Evolutionary conservation across 2,113 vertebrate species (phyloP).

Genomic region (Gracilinanus agilis): DNA sequence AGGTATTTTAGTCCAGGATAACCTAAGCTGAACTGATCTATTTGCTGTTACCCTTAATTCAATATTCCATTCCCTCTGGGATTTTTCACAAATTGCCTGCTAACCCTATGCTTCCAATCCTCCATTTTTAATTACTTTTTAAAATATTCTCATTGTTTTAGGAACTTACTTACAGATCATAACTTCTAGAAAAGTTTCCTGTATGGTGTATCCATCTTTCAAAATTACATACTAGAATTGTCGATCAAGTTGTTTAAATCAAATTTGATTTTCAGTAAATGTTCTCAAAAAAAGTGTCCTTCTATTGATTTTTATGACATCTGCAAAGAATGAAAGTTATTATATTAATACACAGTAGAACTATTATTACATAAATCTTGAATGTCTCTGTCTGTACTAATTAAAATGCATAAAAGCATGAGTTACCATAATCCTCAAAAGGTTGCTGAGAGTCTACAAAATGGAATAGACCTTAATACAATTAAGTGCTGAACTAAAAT

Average conservation of each 20-base stretch:
- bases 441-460: constrained; percentile 13
- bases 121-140: constrained; percentile 21
- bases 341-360: neutral
- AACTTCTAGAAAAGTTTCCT: constrained; percentile 6
- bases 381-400: neutral
- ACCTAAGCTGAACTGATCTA: neutral
- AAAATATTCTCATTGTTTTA: constrained; percentile 29
- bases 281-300: constrained; percentile 12
- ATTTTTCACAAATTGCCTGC: neutral
- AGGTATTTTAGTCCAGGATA: neutral
- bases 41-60: neutral
- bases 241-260: constrained; percentile 31
- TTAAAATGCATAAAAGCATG: constrained; percentile 28
- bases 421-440: constrained; percentile 29
- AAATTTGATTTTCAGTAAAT: constrained; percentile 13
- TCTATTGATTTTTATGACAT: constrained; percentile 16
- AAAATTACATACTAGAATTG: constrained; percentile 30
- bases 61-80: neutral
- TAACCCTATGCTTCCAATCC: neutral
- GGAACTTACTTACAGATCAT: constrained; percentile 10
- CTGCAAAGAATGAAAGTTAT: constrained; percentile 37
- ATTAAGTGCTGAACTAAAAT: constrained; percentile 27
- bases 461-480: constrained; percentile 1
- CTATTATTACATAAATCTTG: constrained; percentile 19
- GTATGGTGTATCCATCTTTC: constrained; percentile 14